Base-by-base conservation (phyloP, 1,140 invertebrate genomes). In the Philopotamus ludificatus region DNA sequence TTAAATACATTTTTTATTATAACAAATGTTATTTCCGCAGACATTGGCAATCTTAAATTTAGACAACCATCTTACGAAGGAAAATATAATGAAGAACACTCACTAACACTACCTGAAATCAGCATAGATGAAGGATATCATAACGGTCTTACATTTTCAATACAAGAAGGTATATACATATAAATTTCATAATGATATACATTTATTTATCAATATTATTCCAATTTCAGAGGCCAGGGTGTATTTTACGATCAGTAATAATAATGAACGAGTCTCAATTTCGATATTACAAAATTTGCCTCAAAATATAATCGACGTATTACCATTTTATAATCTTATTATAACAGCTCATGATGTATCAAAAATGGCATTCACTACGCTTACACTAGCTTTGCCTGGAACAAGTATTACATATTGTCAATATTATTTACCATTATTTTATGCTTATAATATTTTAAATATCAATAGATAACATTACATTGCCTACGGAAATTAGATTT, bases 91-190 rank as follows among this genome's bases (percentile, higher is more conserved):
- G 22, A 25, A 26, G 26, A n/a, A n/a, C 4, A 54, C 4, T 4
- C n/a, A 12, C 26, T 54, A 12, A 23, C 51, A 23, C 21, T 10
- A 3, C 26, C 25, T 3, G 12, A 7, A 2, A 57, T 57, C 7
- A 41, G n/a, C 18, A 16, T 57, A n/a, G 28, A 20, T 10, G 54
- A 57, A 12, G 54, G 34, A n/a, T 16, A 47, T 15, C 16, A 21
- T 49, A 20, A 23, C 25, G 42, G 49, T 4, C n/a, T 49, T 26
- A 21, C n/a, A 25, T 49, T 60, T 49, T 7, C 10, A 39, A 7
- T 60, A 49, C 18, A 28, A 1, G 42, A 44, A 7, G 58, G 55
- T 59, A 59, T 18, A 44, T 59, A n/a, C n/a, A 4, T 1, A 1
- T 20, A 18, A 49, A 49, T 2, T 7, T 12, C 12, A 12, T 12